phyloP scores from a whole-genome alignment of 2,888 invertebrate genomes.

The Listrodromus nycthemerus region DNA sequence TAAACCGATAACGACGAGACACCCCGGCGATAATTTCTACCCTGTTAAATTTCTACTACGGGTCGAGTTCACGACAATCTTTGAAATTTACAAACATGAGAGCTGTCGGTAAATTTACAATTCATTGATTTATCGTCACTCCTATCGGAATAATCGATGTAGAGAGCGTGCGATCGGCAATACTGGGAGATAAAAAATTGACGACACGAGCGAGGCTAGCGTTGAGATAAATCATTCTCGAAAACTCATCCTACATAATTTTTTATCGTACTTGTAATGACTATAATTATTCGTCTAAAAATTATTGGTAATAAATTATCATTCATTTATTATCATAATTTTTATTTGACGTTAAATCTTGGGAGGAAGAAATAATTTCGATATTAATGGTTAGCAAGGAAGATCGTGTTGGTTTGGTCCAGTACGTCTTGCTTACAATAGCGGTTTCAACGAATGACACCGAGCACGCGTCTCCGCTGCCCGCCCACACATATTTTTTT shows the following conservation, averaged over 20 bases:
- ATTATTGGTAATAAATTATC: not conserved
- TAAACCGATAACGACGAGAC: slow-evolving; percentile 53
- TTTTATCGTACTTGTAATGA: not conserved
- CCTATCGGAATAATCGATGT: not conserved
- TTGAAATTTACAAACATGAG: slow-evolving; percentile 11
- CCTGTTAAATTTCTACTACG: slow-evolving; percentile 20
- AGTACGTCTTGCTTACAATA: slow-evolving; percentile 78
- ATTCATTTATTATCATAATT: not conserved
- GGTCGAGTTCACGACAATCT: slow-evolving; percentile 15
- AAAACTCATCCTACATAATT: not conserved
- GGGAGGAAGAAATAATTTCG: slow-evolving; percentile 16
- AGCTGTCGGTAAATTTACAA: slow-evolving; percentile 1
- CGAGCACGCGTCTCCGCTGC: slow-evolving; percentile 78
- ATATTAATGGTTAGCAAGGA: slow-evolving; percentile 46
- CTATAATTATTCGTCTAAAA: not conserved
- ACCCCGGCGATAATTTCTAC: slow-evolving; percentile 29
- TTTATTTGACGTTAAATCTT: not conserved
- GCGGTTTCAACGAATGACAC: slow-evolving; percentile 78
- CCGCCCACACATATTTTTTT: slow-evolving; percentile 73
- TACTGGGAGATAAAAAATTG: not conserved
- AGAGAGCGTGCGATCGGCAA: not conserved
- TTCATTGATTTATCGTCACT: not conserved
- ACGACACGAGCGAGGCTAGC: not conserved
- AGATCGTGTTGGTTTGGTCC: slow-evolving; percentile 61
- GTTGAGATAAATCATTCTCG: not conserved